Evolutionary conservation across 2,888 invertebrate genomes (phyloP), one percentile per base, ranked within the genome.

Genomic region (Drosophila neotestacea): DNA sequence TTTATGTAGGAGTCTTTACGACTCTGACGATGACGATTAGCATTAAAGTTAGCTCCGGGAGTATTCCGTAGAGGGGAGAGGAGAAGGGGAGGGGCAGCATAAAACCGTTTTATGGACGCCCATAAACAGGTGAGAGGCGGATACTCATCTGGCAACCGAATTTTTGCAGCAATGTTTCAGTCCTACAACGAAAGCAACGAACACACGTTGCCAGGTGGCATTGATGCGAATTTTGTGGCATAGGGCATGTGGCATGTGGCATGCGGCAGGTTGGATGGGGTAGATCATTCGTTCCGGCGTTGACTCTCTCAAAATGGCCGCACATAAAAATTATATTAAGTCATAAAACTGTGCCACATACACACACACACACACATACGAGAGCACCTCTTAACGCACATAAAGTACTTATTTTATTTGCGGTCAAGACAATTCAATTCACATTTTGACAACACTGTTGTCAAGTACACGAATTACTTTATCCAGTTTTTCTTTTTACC

Each of bases 301-400:
- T 69, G 73, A 76, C 60, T 48, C 41, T 39, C 48, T 73, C 65
- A 71, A 84, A 86, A 84, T 86, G 87, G 87, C 82, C 85, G 73
- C 79, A 73, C 82, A 85, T 89, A 87, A 87, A 85, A 85, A 79
- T 81, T 81, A 75, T 89, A 85, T 85, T 89, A 85, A 89, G 85
- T 70, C 85, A 85, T 89, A 85, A 85, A 89, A 85, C 47, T 50
- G 67, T 34, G 34, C 11, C 55, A 30, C 36, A 27, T 32, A 59
- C 46, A 50, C 10, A 16, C 4, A 47, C 41, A 42, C 36, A 42
- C 16, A 7, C n/a, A 13, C 27, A 7, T 22, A 47, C 13, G 51
- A 46, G 30, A 51, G 48, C 48, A 64, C 9, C 50, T 54, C 46
- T 65, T 44, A 79, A 64, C 41, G 62, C 47, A 50, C 72, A 72